Evolutionary conservation across 2,888 invertebrate genomes (phyloP), one percentile per base, ranked within the genome.

Genomic region (Andricus quercusramuli): DNA sequence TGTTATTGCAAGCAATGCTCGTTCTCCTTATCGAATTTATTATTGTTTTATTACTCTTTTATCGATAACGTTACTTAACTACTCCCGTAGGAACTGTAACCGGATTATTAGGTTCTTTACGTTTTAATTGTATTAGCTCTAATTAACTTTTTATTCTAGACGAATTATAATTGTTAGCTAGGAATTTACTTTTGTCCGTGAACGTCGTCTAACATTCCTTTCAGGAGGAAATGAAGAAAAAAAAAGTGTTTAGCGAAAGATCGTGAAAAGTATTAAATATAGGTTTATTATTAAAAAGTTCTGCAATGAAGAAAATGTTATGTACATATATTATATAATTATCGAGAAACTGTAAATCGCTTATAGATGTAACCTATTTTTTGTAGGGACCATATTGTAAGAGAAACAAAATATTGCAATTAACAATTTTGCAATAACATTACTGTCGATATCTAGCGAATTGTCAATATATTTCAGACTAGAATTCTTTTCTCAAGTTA

Each of bases 301-400:
- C 20, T 56, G 20, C 56, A 74, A 56, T 74, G n/a, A 56, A 32
- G 29, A 51, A 29, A 32, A 56, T 74, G n/a, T 66, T 37, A 47
- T 68, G 44, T 68, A 44, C 25, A 44, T 68, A 37, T 51, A 25
- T 32, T 51, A 25, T 32, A 56, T 51, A n/a, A 74, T 74, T 37
- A 74, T 56, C 74, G 51, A 47, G 32, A 29, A 74, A 74, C 29
- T 74, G 74, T 74, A 56, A 74, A 74, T 56, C 56, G 74, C 74
- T 74, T 74, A 74, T 74, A 74, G 74, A 74, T 74, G 74, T 74
- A 74, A 74, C 74, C 74, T 74, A 74, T 74, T 74, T 74, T 74
- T 74, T 74, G 51, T 74, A 74, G 74, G 74, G 74, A 74, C 56
- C 74, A 74, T 70, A 70, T 56, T 37, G 13, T 51, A 74, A 56